Conservation (phyloP, 2,797 vertebrate genomes). For the Melanotaenia maccullochi region DNA sequence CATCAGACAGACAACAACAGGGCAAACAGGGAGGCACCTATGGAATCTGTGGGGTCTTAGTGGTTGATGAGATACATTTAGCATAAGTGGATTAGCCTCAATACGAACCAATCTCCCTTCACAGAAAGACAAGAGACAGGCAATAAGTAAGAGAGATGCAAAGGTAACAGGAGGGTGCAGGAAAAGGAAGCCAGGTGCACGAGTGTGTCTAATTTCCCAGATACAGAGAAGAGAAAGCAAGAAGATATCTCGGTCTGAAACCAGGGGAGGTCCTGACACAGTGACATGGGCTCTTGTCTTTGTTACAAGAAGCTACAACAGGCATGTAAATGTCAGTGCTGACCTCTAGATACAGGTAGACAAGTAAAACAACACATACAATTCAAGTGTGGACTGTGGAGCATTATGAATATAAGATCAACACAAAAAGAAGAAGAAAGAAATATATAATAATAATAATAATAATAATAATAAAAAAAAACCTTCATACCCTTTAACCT, state of each 20-base stretch:
- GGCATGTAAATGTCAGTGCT: slow-evolving; percentile 36
- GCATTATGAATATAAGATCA: slow-evolving; percentile 3
- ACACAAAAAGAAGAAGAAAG: neutral
- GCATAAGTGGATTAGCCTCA: slow-evolving; percentile 86
- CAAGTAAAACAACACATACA: slow-evolving; percentile 5
- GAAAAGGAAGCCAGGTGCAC: slow-evolving; percentile 48
- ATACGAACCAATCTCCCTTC: slow-evolving; percentile 81
- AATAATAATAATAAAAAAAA: too few relatives aligned
- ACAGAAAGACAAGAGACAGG: slow-evolving; percentile 57
- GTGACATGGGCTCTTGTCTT: slow-evolving; percentile 43
- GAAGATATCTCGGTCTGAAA: slow-evolving; percentile 43
- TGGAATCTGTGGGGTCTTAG: slow-evolving; percentile 79
- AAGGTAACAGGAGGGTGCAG: slow-evolving; percentile 34
- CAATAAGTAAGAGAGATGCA: slow-evolving; percentile 39
- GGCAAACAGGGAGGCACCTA: slow-evolving; percentile 68
- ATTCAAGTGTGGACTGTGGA: slow-evolving; percentile 26
- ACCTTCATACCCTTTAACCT: neutral
- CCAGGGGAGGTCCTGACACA: slow-evolving; percentile 56
- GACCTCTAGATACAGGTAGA: slow-evolving; percentile 20
- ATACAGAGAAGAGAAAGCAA: slow-evolving; percentile 57
- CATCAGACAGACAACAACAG: slow-evolving; percentile 66
- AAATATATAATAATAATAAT: too few relatives aligned
- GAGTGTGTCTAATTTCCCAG: slow-evolving; percentile 45
- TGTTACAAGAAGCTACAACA: slow-evolving; percentile 32
- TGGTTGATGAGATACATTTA: slow-evolving; percentile 82